Evolutionary conservation across 2,797 vertebrate genomes (phyloP).

Genomic region (Ceyx erithaca): DNA sequence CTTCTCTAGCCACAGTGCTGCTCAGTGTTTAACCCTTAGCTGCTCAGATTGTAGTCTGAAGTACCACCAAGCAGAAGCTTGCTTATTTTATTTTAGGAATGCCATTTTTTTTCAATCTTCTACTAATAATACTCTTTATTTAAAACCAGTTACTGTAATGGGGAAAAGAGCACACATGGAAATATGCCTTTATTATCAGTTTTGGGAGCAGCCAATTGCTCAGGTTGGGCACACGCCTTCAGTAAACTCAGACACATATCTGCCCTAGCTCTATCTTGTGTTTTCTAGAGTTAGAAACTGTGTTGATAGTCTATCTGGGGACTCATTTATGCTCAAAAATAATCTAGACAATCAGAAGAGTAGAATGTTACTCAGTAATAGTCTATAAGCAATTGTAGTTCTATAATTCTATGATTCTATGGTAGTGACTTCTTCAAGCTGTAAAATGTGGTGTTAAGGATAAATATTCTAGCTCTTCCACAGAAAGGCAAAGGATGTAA

Average conservation of each 20-base stretch:
- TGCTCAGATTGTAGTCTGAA: not conserved
- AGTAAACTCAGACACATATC: not conserved
- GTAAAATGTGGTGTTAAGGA: not conserved
- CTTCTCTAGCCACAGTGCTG: slow-evolving; percentile 6
- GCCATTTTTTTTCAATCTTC: not conserved
- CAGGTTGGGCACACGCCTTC: not conserved
- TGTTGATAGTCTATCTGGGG: rapidly evolving
- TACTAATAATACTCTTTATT: not conserved
- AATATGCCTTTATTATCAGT: not conserved
- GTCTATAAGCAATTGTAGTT: not conserved
- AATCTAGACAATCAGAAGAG: not conserved
- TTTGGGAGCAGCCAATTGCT: not conserved
- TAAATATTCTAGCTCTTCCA: not conserved
- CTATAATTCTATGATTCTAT: too few relatives aligned
- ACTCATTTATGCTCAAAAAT: not conserved
- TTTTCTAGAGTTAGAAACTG: not conserved
- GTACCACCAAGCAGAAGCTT: not conserved
- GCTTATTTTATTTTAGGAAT: not conserved
- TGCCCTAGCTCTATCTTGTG: not conserved
- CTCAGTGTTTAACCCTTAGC: slow-evolving; percentile 23
- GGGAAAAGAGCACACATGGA: not conserved
- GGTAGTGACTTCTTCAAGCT: not conserved
- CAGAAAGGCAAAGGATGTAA: not conserved
- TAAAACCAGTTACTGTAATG: not conserved
- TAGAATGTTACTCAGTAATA: not conserved